Percentiles rank a stretch among this genome's conserved stretches.
These are phyloP conservation scores for Trichogramma pretiosum DNA, from an alignment of 1,140 invertebrate genomes.

Conservation along the genomic window DNA sequence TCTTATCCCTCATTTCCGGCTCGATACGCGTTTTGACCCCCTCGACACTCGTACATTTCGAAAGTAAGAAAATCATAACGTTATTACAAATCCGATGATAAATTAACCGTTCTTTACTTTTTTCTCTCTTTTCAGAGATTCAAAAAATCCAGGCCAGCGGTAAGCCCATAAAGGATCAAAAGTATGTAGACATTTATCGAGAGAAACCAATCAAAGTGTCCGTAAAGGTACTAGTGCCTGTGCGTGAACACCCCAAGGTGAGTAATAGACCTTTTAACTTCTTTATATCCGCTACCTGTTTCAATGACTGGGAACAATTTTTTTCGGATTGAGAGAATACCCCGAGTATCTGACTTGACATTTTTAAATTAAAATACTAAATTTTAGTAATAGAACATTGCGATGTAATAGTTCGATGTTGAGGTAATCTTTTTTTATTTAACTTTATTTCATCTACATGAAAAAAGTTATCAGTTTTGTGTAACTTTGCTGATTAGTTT, in stretches of 20 bases:
- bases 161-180: slow-evolving; percentile 52
- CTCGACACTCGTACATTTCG: no score
- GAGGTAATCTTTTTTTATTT: no score
- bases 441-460: no score
- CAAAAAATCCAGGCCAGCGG: slow-evolving; percentile 53
- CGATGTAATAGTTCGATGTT: no score
- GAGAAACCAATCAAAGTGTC: slow-evolving; percentile 76
- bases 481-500: no score
- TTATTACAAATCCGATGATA: not conserved
- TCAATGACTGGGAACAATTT: not conserved
- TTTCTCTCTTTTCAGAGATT: slow-evolving; percentile 49
- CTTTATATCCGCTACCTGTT: not conserved
- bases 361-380: no score
- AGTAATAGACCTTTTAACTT: slow-evolving; percentile 21
- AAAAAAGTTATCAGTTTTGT: no score
- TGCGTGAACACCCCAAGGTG: slow-evolving; percentile 82
- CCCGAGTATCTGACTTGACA: no score
- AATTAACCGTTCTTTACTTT: slow-evolving; percentile 5
- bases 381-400: no score
- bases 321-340: no score
- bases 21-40: not conserved
- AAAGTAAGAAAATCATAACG: no score
- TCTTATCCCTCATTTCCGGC: slow-evolving; percentile 1
- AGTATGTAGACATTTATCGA: slow-evolving; percentile 76
- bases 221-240: slow-evolving; percentile 77